Evolutionary conservation across 2,113 vertebrate genomes (phyloP), one percentile per base, ranked within the genome.

Genomic region (Menura novaehollandiae): DNA sequence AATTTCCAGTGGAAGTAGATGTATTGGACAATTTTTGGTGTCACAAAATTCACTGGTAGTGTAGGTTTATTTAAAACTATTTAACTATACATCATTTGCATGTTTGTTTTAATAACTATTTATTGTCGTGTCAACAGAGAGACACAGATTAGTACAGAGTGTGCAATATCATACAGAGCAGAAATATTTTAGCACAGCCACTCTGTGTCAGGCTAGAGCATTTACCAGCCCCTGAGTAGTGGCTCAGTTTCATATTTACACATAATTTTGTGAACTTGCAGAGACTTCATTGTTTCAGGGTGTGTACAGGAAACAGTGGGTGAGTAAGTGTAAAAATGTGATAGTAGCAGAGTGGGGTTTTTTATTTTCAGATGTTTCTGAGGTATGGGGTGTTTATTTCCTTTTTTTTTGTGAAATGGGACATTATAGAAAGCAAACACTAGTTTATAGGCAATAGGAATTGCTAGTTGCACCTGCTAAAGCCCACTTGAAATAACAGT

Each of bases 81-180:
- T 89, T 89, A 92, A 62, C 67, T 39, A 67, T 62, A 52, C 35
- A 58, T 60, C 84, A 86, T 84, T 84, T 81, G 39, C 33, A 41
- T 64, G 75, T 49, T 75, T 88, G 24, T 86, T 88, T 75, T 93
- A 93, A 88, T 94, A 89, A 87, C 44, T 75, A 43, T 27, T 91
- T 94, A 86, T 30, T 92, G 47, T 56, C 28, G 21, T 69, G 53
- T 64, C 79, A 92, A 49, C 76, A 64, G 88, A 56, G 83, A 92
- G 32, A 71, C 1, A 5, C 60, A 67, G 82, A 83, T 73, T 62
- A 91, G 53, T 81, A 64, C 11, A 85, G 18, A 81, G 64, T 72
- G 55, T 72, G 64, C 56, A 77, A 35, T 84, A 59, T 59, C 26
- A 53, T 8, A 55, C 14, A 60, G 33, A 90, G 79, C 56, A 85